Conservation (phyloP, 2,888 invertebrate genomes). For the Metallyticus violacea region DNA sequence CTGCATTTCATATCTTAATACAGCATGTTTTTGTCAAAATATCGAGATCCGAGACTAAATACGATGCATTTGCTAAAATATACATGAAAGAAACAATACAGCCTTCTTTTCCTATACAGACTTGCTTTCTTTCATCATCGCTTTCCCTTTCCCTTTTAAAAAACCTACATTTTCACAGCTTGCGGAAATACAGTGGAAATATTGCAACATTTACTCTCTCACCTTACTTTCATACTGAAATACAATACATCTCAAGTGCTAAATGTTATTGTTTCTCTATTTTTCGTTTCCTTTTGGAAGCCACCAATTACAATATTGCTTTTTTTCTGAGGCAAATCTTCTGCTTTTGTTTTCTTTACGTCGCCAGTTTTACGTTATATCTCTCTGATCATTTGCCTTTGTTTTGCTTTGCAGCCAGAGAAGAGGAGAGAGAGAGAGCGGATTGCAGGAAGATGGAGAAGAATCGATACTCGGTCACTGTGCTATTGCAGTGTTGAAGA, state of each 20-base stretch:
- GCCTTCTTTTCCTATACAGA: no score
- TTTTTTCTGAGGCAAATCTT: not conserved
- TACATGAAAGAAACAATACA: no score
- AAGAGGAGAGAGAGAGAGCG: not conserved
- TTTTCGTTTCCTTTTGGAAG: not conserved
- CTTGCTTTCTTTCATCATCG: no score
- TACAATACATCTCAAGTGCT: no score
- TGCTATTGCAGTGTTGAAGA: not conserved
- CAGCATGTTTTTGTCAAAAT: no score
- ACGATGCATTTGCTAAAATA: no score
- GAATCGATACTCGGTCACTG: not conserved
- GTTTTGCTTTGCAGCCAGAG: not conserved
- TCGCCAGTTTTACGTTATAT: not conserved
- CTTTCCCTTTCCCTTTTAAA: no score
- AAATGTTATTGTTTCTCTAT: not conserved
- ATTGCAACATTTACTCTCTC: not conserved
- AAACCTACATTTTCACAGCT: no score
- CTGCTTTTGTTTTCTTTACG: not conserved
- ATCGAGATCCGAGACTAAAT: no score
- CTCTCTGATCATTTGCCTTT: not conserved
- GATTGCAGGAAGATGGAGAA: not conserved
- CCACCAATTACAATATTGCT: not conserved
- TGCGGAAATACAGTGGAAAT: not conserved
- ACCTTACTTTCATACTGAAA: not conserved
- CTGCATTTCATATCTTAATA: no score